Evolutionary conservation across 2,113 vertebrate genomes (phyloP).

Genomic region (Antigone vipio): DNA sequence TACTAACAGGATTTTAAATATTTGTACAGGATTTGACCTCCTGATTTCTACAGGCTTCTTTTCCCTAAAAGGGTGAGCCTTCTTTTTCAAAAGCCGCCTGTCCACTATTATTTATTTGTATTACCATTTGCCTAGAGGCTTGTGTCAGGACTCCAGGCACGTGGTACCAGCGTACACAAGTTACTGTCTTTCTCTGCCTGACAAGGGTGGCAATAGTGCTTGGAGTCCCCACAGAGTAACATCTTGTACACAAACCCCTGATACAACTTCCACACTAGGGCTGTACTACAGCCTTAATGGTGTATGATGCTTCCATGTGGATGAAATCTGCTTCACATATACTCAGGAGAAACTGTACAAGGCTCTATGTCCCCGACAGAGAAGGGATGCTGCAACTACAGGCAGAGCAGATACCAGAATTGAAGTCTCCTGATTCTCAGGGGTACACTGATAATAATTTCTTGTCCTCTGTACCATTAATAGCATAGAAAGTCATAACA

Average conservation of each 20-base stretch:
- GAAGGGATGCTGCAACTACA: background rate
- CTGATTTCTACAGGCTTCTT: background rate
- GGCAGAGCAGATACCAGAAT: background rate
- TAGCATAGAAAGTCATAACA: background rate
- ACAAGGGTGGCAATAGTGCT: background rate
- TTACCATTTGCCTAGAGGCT: background rate
- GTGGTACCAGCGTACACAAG: background rate
- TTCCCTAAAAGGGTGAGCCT: background rate
- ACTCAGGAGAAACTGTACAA: background rate
- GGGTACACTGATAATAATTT: background rate
- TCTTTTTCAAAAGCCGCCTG: background rate
- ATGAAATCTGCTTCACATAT: background rate
- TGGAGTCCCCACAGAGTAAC: background rate
- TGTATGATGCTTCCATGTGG: background rate
- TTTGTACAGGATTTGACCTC: background rate
- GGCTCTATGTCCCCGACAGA: background rate
- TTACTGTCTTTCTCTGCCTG: background rate
- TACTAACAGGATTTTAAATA: background rate
- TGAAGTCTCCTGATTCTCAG: background rate
- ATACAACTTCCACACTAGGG: background rate
- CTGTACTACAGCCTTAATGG: background rate
- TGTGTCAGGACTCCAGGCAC: background rate
- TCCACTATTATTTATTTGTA: background rate
- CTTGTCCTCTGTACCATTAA: background rate
- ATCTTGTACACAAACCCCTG: background rate